Evolutionary conservation across 1,140 invertebrate species (phyloP), one percentile per base, ranked within the genome.

Genomic region (Penaeus indicus): DNA sequence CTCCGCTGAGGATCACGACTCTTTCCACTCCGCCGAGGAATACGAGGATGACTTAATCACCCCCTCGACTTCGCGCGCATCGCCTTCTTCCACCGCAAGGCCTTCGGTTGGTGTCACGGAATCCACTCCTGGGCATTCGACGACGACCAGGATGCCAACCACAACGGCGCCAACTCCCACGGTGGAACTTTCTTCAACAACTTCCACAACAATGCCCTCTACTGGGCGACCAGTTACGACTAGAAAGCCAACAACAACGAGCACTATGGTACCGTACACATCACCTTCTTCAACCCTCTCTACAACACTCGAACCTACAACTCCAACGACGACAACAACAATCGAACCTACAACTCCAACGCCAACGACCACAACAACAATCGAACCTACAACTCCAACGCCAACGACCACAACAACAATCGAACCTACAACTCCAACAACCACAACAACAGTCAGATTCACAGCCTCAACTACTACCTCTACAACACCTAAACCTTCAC

Each of bases 1-100:
- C n/a, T 83, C 80, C 3, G 61, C 80, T 21, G 80, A 83, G 0
- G 80, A 83, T 3, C 7, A 83, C 18, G 54, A 54, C 16, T 32
- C 32, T 18, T 83, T 62, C 54, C 80, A 83, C 60, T 83, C 80
- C 0, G 80, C 62, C 8, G 80, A 83, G 60, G 80, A 83, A 25
- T 22, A 83, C 25, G 54, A 54, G 54, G 54, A 54, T 8, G 54
- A 54, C 11, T 54, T 54, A 11, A 54, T 11, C 54, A 54, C 54
- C 0, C 54, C 54, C 54, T 54, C 54, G 54, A 16, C 16, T 54
- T 13, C 54, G 16, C 54, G 54, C 54, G 10, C 11, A 54, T 54
- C 54, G 54, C 5, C 11, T 11, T 2, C 54, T 54, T 13, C 54
- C 16, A 54, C 54, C 10, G 54, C 54, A 13, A 11, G 16, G 54